These are phyloP conservation scores for Lumbricus terrestris DNA, from an alignment of 2,888 invertebrate genomes.

Conservation along the genomic window DNA sequence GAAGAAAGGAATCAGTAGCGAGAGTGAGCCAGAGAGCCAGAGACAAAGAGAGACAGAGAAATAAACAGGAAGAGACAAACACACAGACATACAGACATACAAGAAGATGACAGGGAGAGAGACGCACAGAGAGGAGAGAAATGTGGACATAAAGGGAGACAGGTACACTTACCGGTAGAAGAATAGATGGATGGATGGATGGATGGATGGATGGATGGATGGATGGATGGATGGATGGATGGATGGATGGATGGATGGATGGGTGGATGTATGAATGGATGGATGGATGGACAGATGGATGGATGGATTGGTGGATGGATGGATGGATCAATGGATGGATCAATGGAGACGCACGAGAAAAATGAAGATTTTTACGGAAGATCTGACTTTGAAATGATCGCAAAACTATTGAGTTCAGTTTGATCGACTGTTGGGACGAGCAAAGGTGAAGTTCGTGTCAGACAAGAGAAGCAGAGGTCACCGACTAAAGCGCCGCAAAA, in stretches of 20 bases:
- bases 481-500: background rate
- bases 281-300: too few relatives aligned
- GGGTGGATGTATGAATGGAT: too few relatives aligned
- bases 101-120: background rate
- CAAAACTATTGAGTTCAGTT: background rate
- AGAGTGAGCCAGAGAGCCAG: background rate
- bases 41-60: conserved; percentile 10
- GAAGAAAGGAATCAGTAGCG: too few relatives aligned
- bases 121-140: background rate
- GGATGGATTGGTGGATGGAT: too few relatives aligned
- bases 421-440: background rate
- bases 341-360: background rate
- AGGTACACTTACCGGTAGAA: background rate
- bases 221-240: too few relatives aligned
- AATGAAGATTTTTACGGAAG: background rate
- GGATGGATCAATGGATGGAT: too few relatives aligned
- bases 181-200: background rate
- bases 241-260: too few relatives aligned
- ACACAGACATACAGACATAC: background rate
- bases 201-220: too few relatives aligned
- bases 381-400: background rate
- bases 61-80: conserved; percentile 5
- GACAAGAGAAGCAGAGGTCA: background rate
- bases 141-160: background rate
- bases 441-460: background rate